Conservation (phyloP, 2,113 vertebrate genomes). For the Pterophyllum scalare region DNA sequence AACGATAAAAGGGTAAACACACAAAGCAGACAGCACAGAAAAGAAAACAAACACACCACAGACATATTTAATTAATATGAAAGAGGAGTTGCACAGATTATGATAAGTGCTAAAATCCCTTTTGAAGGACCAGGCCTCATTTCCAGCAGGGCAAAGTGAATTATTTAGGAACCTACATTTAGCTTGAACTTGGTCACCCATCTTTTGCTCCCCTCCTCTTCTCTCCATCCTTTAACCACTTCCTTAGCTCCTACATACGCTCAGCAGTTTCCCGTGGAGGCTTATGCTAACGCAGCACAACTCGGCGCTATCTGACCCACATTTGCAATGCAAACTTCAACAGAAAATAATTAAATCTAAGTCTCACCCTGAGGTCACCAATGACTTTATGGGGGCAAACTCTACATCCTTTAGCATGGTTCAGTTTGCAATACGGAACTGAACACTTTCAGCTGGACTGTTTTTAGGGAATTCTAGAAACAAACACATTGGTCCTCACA, state of each 20-base stretch:
- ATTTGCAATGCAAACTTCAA: constrained; percentile 25
- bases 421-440: background rate
- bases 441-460: background rate
- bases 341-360: constrained; percentile 1
- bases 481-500: background rate
- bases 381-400: background rate
- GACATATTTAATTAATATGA: constrained; percentile 11
- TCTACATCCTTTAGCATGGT: background rate
- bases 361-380: background rate
- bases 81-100: constrained; percentile 4
- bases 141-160: constrained; percentile 59
- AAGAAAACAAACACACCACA: constrained; percentile 22
- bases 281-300: constrained; percentile 1
- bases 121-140: constrained; percentile 38
- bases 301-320: constrained; percentile 20
- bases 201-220: constrained; percentile 12
- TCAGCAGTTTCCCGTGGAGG: constrained; percentile 34
- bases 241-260: constrained; percentile 7
- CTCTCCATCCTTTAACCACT: constrained; percentile 21
- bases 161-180: constrained; percentile 68
- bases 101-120: constrained; percentile 42
- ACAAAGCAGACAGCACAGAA: background rate
- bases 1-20: background rate
- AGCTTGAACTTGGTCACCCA: constrained; percentile 59
- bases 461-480: background rate